Conservation (phyloP, 2,888 invertebrate genomes). For the Oeneis ivallda region DNA sequence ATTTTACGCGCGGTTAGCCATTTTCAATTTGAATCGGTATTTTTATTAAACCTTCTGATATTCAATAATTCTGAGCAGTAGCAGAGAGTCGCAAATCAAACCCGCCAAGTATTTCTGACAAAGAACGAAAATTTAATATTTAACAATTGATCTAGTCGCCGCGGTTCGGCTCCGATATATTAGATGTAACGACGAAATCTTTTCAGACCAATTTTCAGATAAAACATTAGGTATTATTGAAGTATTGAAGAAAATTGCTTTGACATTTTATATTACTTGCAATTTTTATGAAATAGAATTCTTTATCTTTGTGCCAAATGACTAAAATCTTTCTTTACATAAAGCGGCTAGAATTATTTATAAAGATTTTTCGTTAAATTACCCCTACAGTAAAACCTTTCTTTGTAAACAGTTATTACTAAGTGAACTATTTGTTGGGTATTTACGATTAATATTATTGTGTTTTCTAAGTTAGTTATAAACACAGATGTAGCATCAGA, state of each 20-base stretch:
- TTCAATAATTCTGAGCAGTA: neutral
- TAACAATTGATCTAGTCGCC: constrained; percentile 6
- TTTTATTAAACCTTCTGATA: constrained; percentile 2
- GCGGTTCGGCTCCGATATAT: neutral
- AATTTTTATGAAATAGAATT: neutral
- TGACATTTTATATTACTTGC: neutral
- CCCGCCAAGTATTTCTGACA: constrained; percentile 2
- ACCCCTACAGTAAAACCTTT: no score
- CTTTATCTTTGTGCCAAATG: no score
- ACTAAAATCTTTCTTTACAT: neutral
- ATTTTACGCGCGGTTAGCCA: neutral
- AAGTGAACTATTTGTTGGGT: no score
- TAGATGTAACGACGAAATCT: constrained; percentile 4
- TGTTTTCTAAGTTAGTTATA: no score
- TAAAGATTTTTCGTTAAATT: no score
- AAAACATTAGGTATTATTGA: neutral
- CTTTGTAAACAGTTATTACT: no score
- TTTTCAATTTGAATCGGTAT: neutral
- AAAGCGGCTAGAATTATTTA: no score
- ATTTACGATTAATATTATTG: no score
- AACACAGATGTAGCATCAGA: no score
- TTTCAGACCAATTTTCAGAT: constrained; percentile 5
- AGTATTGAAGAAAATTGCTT: neutral
- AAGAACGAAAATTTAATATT: constrained; percentile 14
- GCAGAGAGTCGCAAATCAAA: neutral